Evolutionary conservation across 2,797 vertebrate genomes (phyloP).

Genomic region (Florisuga fusca): DNA sequence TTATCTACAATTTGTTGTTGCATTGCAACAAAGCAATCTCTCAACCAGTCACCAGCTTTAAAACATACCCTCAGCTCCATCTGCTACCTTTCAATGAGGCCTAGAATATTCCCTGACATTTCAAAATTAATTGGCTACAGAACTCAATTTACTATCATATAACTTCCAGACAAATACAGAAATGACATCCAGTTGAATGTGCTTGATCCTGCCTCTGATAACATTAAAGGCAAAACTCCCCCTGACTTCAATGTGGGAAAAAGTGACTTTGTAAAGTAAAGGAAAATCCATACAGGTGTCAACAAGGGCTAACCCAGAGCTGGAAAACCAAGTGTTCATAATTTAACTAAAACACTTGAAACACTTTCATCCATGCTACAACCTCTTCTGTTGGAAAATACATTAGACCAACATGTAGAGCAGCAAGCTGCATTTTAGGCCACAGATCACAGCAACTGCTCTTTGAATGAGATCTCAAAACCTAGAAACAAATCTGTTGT

Average conservation of each 20-base stretch:
- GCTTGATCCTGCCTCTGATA: neutral
- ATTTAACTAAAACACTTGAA: neutral
- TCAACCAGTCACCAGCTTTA: neutral
- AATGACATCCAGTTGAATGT: neutral
- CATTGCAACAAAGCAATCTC: neutral
- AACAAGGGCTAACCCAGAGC: neutral
- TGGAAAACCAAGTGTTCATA: neutral
- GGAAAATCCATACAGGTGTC: neutral
- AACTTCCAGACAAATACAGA: conserved; percentile 31
- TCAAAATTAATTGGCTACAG: conserved; percentile 12
- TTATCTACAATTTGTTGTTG: neutral
- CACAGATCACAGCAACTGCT: neutral
- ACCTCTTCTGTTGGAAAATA: neutral
- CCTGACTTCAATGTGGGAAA: neutral
- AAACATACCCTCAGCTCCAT: neutral
- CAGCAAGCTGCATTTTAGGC: neutral
- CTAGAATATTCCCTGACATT: neutral
- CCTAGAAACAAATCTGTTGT: neutral
- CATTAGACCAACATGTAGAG: neutral
- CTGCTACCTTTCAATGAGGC: neutral
- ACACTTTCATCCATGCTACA: neutral
- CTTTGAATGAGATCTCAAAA: neutral
- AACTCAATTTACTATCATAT: neutral
- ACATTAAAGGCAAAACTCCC: neutral
- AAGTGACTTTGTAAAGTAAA: neutral